Evolutionary conservation across 2,888 invertebrate species (phyloP), one percentile per base, ranked within the genome.

Genomic region (Drosophila buzzatii): DNA sequence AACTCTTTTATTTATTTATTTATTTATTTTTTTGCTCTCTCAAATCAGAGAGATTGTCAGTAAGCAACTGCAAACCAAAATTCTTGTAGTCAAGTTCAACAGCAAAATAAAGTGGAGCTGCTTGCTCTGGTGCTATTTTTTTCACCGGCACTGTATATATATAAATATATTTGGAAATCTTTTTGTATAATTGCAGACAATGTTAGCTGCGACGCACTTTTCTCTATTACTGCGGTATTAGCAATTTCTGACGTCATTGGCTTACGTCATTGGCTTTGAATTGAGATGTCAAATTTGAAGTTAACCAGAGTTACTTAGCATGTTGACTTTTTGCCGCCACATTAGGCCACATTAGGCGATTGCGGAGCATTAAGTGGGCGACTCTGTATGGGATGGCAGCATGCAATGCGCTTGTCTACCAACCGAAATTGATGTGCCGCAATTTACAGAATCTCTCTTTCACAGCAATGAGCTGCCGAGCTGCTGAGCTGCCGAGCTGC

Each of bases 271-370:
- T n/a, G 55, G 55, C 39, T 10, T 27, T 41, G 23, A 16, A 57
- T 66, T 45, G 51, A 51, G 16, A n/a, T 44, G 44, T 52, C 35
- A 47, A 56, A 55, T 47, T 68, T 49, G 18, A 37, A 42, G 7
- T 12, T 12, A 51, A n/a, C 51, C 60, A 57, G 57, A 72, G 83
- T 35, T 51, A 35, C 77, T 70, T 69, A 78, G 70, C 76, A 87
- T 87, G 82, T 87, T 89, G 88, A 87, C 84, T 82, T 87, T 89
- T 82, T 89, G 88, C 67, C 82, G 89, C 72, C 84, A 82, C 89
- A 84, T 84, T 84, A 84, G 70, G 68, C 81, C 68, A 49, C 35
- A 52, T 51, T 59, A 58, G 64, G 59, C 60, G 49, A 41, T 23
- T 59, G 51, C 9, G 10, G 2, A 14, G 52, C 35, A 52, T 33